These are phyloP conservation scores for Caenorhabditis auriculariae DNA, from an alignment of 2,888 invertebrate genomes.

Conservation along the genomic window DNA sequence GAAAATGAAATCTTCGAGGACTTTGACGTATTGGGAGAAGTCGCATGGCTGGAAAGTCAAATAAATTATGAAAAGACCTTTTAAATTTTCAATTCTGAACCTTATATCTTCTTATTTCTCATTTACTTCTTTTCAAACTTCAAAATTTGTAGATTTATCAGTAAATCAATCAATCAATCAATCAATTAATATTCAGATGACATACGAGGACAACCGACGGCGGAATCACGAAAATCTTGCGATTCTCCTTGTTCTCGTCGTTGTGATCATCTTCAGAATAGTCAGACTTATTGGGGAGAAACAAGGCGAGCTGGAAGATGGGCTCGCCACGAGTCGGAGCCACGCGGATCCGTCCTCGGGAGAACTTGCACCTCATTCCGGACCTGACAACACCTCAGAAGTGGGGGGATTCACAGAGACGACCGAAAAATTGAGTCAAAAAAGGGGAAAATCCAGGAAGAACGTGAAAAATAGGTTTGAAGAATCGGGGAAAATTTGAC, in stretches of 20 bases:
- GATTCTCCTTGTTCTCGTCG: neutral
- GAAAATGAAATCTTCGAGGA: constrained; percentile 31
- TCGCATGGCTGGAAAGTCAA: constrained; percentile 6
- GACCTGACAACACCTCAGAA: no score
- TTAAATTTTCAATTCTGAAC: neutral
- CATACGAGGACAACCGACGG: neutral
- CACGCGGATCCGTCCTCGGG: constrained; percentile 26
- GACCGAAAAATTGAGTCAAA: no score
- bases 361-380: constrained; percentile 33
- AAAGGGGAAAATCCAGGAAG: no score
- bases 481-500: no score
- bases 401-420: no score
- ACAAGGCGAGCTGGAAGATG: constrained; percentile 16
- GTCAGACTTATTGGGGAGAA: constrained; percentile 1
- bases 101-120: neutral
- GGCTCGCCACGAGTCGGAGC: constrained; percentile 23
- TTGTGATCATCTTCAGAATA: constrained; percentile 7
- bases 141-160: no score
- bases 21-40: constrained; percentile 6
- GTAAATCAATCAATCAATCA: neutral
- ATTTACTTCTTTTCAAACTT: constrained; percentile 2
- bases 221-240: neutral
- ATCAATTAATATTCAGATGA: constrained; percentile 2
- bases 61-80: neutral
- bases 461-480: no score